These are phyloP conservation scores for Florisuga fusca DNA, from an alignment of 2,797 vertebrate genomes.

Conservation along the genomic window DNA sequence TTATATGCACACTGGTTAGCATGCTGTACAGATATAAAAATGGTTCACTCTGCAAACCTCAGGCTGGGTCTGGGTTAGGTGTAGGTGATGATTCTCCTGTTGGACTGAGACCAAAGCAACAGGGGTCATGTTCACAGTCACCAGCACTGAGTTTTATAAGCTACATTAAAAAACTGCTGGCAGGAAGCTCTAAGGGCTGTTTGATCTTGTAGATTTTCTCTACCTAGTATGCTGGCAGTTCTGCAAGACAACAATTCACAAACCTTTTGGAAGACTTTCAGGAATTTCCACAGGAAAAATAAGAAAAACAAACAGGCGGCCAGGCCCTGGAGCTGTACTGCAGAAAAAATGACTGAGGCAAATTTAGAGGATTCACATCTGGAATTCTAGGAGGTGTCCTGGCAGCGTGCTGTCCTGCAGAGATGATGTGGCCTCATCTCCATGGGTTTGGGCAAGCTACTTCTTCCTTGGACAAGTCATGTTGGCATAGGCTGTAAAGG, in stretches of 20 bases:
- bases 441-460: background rate
- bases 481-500: background rate
- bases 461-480: background rate
- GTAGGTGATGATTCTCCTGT: background rate
- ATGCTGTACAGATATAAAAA: background rate
- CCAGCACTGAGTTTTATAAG: background rate
- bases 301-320: background rate
- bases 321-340: background rate
- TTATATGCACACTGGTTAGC: background rate
- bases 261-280: background rate
- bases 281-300: conserved; percentile 3
- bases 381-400: background rate
- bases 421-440: background rate
- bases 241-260: background rate
- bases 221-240: background rate
- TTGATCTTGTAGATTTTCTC: background rate
- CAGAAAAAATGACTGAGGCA: background rate
- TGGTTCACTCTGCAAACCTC: background rate
- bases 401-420: rapidly evolving
- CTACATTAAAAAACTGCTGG: background rate
- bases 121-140: background rate
- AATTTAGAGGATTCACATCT: background rate
- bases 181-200: background rate
- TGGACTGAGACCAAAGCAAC: background rate
- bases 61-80: background rate